phyloP scores from a whole-genome alignment of 2,888 invertebrate genomes.

The Dascillus cervinus region DNA sequence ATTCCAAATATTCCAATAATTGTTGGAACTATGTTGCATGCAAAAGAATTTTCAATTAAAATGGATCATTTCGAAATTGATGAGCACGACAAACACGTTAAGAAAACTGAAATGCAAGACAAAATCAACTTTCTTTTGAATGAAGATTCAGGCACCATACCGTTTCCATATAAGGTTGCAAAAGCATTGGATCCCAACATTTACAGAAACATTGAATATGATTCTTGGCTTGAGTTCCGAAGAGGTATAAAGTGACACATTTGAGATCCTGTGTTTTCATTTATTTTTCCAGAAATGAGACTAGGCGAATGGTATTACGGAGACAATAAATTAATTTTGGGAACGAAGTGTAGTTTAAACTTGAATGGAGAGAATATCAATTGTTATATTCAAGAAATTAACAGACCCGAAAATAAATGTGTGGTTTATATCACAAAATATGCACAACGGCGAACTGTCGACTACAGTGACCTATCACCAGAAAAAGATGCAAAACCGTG shows the following conservation, averaged over 20 bases:
- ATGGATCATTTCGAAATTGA: conserved; percentile 7
- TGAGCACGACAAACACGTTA: conserved; percentile 10
- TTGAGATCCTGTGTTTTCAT: neutral
- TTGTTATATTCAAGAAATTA: conserved; percentile 72
- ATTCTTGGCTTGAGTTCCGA: conserved; percentile 80
- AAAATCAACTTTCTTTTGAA: conserved; percentile 24
- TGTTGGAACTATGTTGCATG: conserved; percentile 39
- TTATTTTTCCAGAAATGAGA: conserved; percentile 32
- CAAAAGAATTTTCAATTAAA: conserved; percentile 14
- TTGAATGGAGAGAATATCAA: conserved; percentile 44
- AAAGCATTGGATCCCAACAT: conserved; percentile 84
- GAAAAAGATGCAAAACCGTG: conserved; percentile 61
- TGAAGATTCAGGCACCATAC: conserved; percentile 58
- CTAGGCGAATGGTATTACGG: conserved; percentile 45
- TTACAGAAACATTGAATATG: conserved; percentile 88
- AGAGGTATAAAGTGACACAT: conserved; percentile 50
- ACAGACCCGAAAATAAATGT: conserved; percentile 54
- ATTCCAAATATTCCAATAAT: conserved; percentile 55
- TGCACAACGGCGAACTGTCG: conserved; percentile 64
- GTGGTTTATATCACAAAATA: conserved; percentile 76
- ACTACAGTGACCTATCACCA: conserved; percentile 58
- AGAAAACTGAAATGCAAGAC: conserved; percentile 24
- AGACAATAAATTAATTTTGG: conserved; percentile 57
- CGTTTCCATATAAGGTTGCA: conserved; percentile 89
- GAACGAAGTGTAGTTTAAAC: conserved; percentile 68